phyloP scores from a whole-genome alignment of 2,888 invertebrate species.

The Dinocampus coccinellae region DNA sequence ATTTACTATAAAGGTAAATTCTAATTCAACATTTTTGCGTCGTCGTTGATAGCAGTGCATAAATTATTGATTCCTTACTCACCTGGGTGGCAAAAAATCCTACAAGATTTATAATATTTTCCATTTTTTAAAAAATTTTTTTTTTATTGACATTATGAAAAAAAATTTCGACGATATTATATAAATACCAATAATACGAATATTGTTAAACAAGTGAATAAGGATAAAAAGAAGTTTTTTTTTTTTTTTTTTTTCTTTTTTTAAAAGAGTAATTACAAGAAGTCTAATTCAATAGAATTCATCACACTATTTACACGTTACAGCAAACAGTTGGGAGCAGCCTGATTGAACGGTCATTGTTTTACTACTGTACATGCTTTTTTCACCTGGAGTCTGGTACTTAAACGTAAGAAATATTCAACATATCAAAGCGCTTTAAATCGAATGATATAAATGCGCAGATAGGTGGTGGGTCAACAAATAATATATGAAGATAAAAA shows the following conservation, averaged over 20 bases:
- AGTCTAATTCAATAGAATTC: conserved; percentile 25
- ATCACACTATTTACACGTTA: conserved; percentile 49
- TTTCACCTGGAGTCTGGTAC: conserved; percentile 55
- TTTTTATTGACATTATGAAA: neutral
- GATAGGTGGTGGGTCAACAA: conserved; percentile 4
- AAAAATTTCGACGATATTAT: conserved; percentile 36
- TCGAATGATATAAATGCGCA: conserved; percentile 38
- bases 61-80: too few relatives aligned
- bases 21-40: neutral
- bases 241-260: too few relatives aligned
- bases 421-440: conserved; percentile 52
- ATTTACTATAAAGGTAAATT: conserved; percentile 88
- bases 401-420: conserved; percentile 51
- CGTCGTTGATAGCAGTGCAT: neutral
- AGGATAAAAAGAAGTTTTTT: too few relatives aligned
- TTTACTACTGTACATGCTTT: conserved; percentile 60
- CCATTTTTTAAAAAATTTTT: too few relatives aligned
- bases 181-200: too few relatives aligned
- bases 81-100: too few relatives aligned
- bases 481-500: conserved; percentile 35
- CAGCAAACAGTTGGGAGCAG: conserved; percentile 91
- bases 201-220: too few relatives aligned
- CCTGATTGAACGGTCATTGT: conserved; percentile 70
- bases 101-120: too few relatives aligned
- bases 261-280: too few relatives aligned